These are phyloP conservation scores for Holacanthella duospinosa DNA, from an alignment of 2,888 invertebrate species.

Conservation along the genomic window DNA sequence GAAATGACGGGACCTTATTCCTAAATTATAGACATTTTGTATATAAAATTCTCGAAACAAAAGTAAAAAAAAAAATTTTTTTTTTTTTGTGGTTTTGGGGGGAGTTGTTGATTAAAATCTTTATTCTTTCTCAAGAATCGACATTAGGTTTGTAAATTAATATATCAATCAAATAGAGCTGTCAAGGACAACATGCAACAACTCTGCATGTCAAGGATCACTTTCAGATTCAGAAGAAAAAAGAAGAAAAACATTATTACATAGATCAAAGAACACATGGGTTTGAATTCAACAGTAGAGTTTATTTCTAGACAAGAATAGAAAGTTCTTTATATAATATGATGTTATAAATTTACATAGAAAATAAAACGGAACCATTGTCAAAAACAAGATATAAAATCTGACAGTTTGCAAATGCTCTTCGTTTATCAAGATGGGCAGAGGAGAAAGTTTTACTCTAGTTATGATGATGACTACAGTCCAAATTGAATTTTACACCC, in stretches of 20 bases:
- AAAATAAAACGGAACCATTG: background rate
- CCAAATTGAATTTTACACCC: conserved; percentile 1
- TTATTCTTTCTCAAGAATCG: background rate
- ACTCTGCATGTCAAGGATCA: background rate
- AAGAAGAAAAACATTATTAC: background rate
- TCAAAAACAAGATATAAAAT: background rate
- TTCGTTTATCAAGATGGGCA: background rate
- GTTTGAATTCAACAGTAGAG: too few species aligned
- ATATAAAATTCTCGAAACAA: too few species aligned
- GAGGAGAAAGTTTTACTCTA: background rate
- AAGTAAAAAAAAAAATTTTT: too few species aligned
- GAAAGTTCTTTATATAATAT: too few species aligned
- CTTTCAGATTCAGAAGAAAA: background rate
- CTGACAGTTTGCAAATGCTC: background rate
- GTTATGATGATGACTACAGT: background rate
- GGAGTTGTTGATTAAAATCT: too few species aligned
- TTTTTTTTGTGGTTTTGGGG: too few species aligned
- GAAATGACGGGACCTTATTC: too few species aligned
- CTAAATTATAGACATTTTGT: too few species aligned
- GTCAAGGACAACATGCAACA: background rate
- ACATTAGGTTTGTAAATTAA: background rate
- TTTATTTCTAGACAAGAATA: too few species aligned
- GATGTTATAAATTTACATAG: too few species aligned
- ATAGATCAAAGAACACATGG: background rate
- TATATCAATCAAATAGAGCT: background rate